Conservation (phyloP, 2,797 vertebrate species). For the Acrossocheilus wenchowensis region DNA sequence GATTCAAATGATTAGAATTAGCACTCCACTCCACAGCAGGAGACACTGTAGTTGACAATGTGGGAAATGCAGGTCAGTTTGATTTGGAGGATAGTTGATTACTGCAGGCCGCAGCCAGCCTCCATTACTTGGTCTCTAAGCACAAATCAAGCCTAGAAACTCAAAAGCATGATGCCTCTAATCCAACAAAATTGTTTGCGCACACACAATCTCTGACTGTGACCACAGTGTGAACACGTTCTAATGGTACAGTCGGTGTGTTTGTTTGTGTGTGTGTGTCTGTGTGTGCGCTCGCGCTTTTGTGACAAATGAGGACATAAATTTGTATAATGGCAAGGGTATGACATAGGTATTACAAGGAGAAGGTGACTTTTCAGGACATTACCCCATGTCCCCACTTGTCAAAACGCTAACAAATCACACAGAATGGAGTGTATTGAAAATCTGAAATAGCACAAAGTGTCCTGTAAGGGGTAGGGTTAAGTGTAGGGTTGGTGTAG, state of each 20-base stretch:
- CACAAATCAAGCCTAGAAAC: conserved; percentile 14
- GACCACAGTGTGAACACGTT: conserved; percentile 18
- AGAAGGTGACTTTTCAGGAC: too few species aligned
- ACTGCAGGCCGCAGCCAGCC: conserved; percentile 37
- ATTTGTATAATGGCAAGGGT: too few species aligned
- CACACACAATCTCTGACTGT: neutral
- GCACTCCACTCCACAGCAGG: conserved; percentile 22
- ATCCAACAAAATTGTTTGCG: conserved; percentile 6
- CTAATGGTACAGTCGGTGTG: conserved; percentile 16
- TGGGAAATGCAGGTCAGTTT: conserved; percentile 30
- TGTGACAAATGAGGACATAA: too few species aligned
- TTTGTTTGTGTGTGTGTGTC: neutral
- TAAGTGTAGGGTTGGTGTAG: too few species aligned
- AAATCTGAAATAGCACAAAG: too few species aligned
- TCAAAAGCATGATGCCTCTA: neutral
- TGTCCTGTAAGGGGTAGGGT: too few species aligned
- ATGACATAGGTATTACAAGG: too few species aligned
- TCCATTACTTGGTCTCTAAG: conserved; percentile 18
- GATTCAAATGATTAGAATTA: conserved; percentile 2
- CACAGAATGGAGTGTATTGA: too few species aligned
- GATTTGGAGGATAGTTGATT: conserved; percentile 56
- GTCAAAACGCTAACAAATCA: too few species aligned
- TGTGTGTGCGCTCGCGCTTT: neutral
- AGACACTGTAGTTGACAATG: conserved; percentile 14
- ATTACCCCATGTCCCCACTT: too few species aligned